Percentiles rank a stretch among this genome's conserved stretches.
phyloP scores from a whole-genome alignment of 2,888 invertebrate species.

The Dione vanillae region DNA sequence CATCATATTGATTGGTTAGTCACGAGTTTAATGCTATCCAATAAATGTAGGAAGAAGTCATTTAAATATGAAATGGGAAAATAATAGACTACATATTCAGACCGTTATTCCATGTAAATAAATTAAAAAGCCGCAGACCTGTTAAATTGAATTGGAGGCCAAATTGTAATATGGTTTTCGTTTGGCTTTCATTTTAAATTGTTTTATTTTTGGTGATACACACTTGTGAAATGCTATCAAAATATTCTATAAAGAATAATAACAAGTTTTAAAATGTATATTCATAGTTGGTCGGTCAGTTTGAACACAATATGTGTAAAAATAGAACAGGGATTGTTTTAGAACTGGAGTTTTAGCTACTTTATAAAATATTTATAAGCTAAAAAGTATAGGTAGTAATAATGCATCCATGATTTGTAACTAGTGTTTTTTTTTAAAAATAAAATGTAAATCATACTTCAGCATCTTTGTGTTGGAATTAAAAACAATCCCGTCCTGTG shows the following conservation, averaged over 20 bases:
- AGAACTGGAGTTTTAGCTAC: no score
- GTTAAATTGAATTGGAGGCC: constrained; percentile 28
- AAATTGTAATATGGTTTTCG: constrained; percentile 28
- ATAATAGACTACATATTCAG: constrained; percentile 19
- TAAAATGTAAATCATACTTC: no score
- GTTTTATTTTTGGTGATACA: not conserved
- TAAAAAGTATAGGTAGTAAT: no score
- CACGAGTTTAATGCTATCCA: not conserved
- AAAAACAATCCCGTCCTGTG: no score
- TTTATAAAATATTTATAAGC: no score
- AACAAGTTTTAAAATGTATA: no score
- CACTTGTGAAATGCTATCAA: not conserved
- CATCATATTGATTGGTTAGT: not conserved
- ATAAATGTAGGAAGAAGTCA: not conserved
- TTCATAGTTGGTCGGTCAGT: no score
- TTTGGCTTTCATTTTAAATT: constrained; percentile 13
- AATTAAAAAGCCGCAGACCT: constrained; percentile 29
- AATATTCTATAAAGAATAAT: not conserved
- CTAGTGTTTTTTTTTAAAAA: no score
- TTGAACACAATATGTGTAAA: no score
- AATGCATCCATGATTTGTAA: no score
- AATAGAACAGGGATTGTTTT: no score
- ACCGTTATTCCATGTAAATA: constrained; percentile 24
- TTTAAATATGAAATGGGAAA: constrained; percentile 16
- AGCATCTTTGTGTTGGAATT: no score